These are phyloP conservation scores for Capitulum mitella DNA, from an alignment of 2,888 invertebrate genomes.

Conservation along the genomic window DNA sequence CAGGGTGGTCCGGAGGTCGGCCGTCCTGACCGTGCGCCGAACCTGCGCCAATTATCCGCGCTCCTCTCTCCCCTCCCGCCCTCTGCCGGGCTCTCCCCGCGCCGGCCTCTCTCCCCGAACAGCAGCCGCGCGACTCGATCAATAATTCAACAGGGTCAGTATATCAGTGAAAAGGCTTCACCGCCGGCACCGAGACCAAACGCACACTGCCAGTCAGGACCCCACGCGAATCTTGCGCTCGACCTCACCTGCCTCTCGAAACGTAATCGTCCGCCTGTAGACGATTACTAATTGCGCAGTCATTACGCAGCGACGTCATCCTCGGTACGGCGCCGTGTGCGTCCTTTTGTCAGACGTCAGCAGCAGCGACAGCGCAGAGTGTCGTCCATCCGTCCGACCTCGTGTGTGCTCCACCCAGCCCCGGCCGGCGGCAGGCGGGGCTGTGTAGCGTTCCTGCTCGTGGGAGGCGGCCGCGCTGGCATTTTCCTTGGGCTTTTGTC, in stretches of 20 bases:
- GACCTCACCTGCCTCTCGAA: too few species aligned
- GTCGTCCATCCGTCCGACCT: too few species aligned
- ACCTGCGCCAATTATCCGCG: neutral
- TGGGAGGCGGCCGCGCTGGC: neutral
- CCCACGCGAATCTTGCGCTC: too few species aligned
- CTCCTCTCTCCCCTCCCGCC: constrained; percentile 25
- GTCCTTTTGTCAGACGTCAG: too few species aligned
- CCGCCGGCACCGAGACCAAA: neutral
- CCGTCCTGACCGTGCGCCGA: too few species aligned
- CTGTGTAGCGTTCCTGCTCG: neutral
- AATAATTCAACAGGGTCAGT: constrained; percentile 24
- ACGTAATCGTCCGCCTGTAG: too few species aligned
- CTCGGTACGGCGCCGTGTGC: too few species aligned
- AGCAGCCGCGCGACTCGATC: constrained; percentile 15
- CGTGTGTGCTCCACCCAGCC: neutral
- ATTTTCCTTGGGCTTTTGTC: constrained; percentile 2
- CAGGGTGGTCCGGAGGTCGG: too few species aligned
- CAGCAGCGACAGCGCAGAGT: too few species aligned
- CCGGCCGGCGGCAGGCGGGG: neutral
- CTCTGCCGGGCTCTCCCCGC: neutral
- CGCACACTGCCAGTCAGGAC: neutral
- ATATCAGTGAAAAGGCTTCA: constrained; percentile 12
- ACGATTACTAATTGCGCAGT: too few species aligned
- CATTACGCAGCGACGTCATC: too few species aligned
- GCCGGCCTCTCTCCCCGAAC: neutral